Base-by-base conservation (phyloP, 1,140 invertebrate genomes). In the Tetragonula clypearis region DNA sequence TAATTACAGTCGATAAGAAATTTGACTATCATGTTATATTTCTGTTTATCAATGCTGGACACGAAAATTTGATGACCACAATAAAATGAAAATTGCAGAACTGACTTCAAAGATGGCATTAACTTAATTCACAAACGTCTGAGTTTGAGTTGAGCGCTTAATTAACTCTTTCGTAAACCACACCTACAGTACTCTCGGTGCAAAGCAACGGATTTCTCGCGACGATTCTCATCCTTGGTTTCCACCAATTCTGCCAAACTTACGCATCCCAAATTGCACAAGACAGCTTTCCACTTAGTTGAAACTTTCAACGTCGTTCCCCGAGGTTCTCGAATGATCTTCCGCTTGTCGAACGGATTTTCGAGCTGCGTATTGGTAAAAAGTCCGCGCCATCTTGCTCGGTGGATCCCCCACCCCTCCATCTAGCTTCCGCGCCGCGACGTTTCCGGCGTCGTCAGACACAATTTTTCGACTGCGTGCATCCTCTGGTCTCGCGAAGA, bases 371-470 rank as follows among this genome's bases (percentile, higher is more conserved):
- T 19, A 35, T 35, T 3, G 35, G 65, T 53, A 56, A 81, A 74
- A 60, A 35, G 71, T 35, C 15, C 19, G 30, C 49, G 19, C 19
- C 76, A 35, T n/a, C 82, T 49, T 56, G 26, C 58, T 35, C 35
- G 35, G n/a, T 4, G 21, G 15, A 41, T n/a, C 58, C 1, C 8
- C 35, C 35, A 35, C 35, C 35, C 35, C 35, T 35, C 19, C 76
- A 35, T n/a, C 77, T 58, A 26, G 5, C 21, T n/a, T 49, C 17
- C 41, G 19, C 23, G 53, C 1, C 21, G 26, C 81, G 80, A 80
- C 66, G 66, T 78, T 84, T 87, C 66, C 73, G n/a, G 56, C 15
- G 81, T 84, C 79, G 81, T 84, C 78, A n/a, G 56, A 87, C 87
- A 68, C 74, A 86, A 87, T 88, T 88, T 88, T 78, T 41, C 30